Conservation (phyloP, 2,113 vertebrate species). For the Diphyllodes magnificus region DNA sequence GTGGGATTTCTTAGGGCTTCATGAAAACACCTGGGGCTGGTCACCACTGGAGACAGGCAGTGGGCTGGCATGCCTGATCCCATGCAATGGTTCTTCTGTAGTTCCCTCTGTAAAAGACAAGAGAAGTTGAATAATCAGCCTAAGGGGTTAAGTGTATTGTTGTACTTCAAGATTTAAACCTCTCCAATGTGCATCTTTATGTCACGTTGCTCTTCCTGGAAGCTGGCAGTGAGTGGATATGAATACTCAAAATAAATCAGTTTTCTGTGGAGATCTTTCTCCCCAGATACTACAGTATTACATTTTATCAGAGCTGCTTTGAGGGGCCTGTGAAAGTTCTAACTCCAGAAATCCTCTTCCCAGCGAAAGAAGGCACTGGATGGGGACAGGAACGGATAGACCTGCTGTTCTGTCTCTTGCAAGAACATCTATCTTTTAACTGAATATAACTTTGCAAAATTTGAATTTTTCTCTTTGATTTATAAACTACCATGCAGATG, state of each 20-base stretch:
- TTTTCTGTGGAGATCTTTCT: background rate
- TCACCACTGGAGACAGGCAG: background rate
- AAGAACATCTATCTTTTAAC: background rate
- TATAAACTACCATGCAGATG: background rate
- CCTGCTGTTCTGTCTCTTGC: fast-evolving
- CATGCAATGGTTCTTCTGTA: background rate
- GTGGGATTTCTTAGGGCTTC: background rate
- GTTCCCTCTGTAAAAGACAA: background rate
- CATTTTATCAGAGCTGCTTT: background rate
- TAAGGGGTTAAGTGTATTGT: background rate
- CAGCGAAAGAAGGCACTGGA: background rate
- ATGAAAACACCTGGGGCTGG: background rate
- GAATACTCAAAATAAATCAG: background rate
- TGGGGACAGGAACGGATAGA: background rate
- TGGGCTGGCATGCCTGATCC: background rate
- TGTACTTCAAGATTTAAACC: background rate
- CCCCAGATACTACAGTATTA: background rate
- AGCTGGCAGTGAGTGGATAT: background rate
- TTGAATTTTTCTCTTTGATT: background rate
- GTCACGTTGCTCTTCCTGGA: background rate
- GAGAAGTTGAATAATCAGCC: background rate
- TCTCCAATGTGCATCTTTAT: background rate
- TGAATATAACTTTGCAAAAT: background rate
- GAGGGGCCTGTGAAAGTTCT: background rate
- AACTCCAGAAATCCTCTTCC: background rate